phyloP scores from a whole-genome alignment of 2,113 vertebrate species.

The Chaetodon auriga region DNA sequence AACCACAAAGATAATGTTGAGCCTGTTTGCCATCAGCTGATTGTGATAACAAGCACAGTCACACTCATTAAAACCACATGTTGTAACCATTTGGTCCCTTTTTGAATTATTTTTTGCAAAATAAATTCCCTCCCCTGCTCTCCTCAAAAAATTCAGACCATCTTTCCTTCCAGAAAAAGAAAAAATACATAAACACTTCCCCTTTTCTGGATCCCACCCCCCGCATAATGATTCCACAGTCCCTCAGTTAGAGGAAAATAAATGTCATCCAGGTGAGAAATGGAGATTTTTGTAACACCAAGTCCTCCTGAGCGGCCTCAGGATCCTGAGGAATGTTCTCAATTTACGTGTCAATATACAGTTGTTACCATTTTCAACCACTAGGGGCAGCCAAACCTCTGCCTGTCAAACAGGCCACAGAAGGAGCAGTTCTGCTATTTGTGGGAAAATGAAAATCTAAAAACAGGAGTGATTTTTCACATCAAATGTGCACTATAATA shows the following conservation, averaged over 20 bases:
- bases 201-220: not conserved
- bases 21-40: not conserved
- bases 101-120: not conserved
- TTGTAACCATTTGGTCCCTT: not conserved
- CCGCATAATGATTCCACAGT: not conserved
- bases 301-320: not conserved
- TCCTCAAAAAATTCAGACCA: not conserved
- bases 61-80: not conserved
- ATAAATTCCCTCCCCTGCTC: not conserved
- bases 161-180: not conserved
- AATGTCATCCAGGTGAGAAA: not conserved
- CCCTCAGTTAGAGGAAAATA: not conserved
- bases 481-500: conserved; percentile 25
- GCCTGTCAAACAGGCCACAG: not conserved
- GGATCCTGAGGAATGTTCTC: not conserved
- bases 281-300: not conserved
- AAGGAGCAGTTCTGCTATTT: conserved; percentile 4
- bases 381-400: conserved; percentile 29
- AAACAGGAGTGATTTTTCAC: conserved; percentile 18
- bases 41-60: not conserved
- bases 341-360: not conserved
- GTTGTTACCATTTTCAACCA: conserved; percentile 26
- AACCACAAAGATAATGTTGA: not conserved
- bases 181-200: not conserved
- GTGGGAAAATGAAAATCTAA: not conserved